phyloP scores from a whole-genome alignment of 2,888 invertebrate species.

The Rhingia rostrata region DNA sequence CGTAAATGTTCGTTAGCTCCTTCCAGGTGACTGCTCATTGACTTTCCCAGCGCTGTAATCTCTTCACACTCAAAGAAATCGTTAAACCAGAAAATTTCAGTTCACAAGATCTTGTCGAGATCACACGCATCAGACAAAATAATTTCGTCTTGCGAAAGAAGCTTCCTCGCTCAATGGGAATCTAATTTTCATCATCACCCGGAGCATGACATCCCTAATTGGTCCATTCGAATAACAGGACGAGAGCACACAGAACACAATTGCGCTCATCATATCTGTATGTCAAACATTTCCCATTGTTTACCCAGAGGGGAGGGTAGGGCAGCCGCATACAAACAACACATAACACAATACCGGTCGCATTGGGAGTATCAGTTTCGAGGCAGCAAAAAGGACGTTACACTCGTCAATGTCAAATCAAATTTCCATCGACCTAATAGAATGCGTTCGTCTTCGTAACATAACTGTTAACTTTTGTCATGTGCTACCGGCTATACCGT shows the following conservation, averaged over 20 bases:
- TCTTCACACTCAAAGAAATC: conserved; percentile 10
- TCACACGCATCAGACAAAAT: conserved; percentile 29
- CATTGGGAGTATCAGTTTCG: conserved; percentile 60
- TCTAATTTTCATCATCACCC: conserved; percentile 59
- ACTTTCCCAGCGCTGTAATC: conserved; percentile 27
- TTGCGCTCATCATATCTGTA: conserved; percentile 63
- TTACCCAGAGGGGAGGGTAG: conserved; percentile 60
- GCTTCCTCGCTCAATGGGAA: conserved; percentile 44
- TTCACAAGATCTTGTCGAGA: conserved; percentile 50
- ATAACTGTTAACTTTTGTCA: conserved; percentile 68
- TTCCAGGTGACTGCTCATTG: conserved; percentile 9
- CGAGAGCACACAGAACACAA: conserved; percentile 23
- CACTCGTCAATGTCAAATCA: conserved; percentile 73
- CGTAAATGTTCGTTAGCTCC: background rate
- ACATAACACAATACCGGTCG: background rate
- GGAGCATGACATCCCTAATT: conserved; percentile 56
- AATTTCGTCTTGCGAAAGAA: background rate
- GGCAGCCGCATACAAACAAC: conserved; percentile 14
- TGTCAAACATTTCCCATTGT: conserved; percentile 42
- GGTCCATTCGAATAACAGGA: conserved; percentile 60
- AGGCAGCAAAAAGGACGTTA: conserved; percentile 52
- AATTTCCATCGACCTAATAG: conserved; percentile 59
- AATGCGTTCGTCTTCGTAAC: conserved; percentile 41
- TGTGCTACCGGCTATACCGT: conserved; percentile 50
- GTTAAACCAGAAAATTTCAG: conserved; percentile 69